Evolutionary conservation across 2,113 vertebrate genomes (phyloP), one percentile per base, ranked within the genome.

Genomic region (Murina feae): DNA sequence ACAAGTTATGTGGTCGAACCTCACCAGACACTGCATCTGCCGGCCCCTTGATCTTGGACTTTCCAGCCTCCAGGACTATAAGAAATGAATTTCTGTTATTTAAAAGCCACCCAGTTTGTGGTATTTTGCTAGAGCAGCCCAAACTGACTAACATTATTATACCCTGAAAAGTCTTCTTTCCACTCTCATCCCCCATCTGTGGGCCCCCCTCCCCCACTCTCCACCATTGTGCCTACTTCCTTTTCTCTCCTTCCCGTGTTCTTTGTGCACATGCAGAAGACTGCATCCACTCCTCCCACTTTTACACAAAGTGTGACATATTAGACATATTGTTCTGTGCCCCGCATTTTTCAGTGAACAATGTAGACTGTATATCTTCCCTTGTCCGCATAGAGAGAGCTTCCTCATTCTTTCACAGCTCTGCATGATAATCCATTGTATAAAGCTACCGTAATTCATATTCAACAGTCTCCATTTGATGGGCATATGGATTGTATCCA

Each of bases 401-500:
- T 55, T 90, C 84, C 71, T 69, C 55, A 3, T 89, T 72, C 75
- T 71, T 90, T 44, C 84, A 82, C 49, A 1, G 44, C 35, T 84
- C 76, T 74, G 44, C 30, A 8, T 21, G 65, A 63, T 75, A 93
- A 88, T 71, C 74, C 49, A 66, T 53, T 78, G 30, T 89, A 7
- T 80, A 58, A 21, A 76, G 78, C 71, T 1, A 21, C 90, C 47
- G 3, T 90, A 35, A 63, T 95, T 87, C 86, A 35, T 37, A 87
- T 60, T 39, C 84, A 91, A 0, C n/a, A 2, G 63, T 49, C 39
- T 86, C 83, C 20, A 5, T 82, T 76, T 83, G 89, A 91, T 39
- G 65, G 35, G 9, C 47, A 5, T 63, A 20, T 63, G 87, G 44
- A 86, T 89, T 86, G 69, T 65, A 84, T 87, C 39, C 75, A 76